Evolutionary conservation across 2,113 vertebrate species (phyloP).

Genomic region (Campylorhamphus procurvoides): DNA sequence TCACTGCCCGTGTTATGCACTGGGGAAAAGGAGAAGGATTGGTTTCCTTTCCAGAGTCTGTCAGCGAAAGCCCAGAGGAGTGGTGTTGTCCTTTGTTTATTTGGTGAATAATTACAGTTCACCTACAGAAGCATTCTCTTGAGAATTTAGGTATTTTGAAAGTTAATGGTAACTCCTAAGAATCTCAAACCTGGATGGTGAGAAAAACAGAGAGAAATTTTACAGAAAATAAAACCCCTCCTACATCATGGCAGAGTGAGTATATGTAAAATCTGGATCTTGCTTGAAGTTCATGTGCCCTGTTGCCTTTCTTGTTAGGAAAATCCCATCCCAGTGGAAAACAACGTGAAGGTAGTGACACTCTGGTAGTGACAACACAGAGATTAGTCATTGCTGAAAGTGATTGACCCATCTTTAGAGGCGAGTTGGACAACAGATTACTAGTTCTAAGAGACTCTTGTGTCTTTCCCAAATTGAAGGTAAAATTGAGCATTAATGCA

Average conservation of each 20-base stretch:
- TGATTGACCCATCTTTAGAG: background rate
- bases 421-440: background rate
- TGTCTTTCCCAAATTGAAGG: slow-evolving; percentile 5
- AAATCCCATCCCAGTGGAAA: background rate
- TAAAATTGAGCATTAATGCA: background rate
- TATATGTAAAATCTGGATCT: fast-evolving
- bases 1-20: background rate
- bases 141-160: background rate
- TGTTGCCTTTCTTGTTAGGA: background rate
- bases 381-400: background rate
- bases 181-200: background rate
- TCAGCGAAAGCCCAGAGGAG: background rate
- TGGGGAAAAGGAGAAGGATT: background rate
- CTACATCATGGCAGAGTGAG: background rate
- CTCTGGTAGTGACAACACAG: background rate
- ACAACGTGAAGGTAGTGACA: background rate
- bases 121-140: background rate
- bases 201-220: background rate
- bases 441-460: background rate
- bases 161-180: background rate
- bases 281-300: background rate
- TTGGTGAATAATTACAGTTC: background rate
- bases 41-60: background rate
- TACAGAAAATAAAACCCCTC: background rate
- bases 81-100: background rate